These are phyloP conservation scores for Tineola bisselliella DNA, from an alignment of 2,888 invertebrate species.

Conservation along the genomic window DNA sequence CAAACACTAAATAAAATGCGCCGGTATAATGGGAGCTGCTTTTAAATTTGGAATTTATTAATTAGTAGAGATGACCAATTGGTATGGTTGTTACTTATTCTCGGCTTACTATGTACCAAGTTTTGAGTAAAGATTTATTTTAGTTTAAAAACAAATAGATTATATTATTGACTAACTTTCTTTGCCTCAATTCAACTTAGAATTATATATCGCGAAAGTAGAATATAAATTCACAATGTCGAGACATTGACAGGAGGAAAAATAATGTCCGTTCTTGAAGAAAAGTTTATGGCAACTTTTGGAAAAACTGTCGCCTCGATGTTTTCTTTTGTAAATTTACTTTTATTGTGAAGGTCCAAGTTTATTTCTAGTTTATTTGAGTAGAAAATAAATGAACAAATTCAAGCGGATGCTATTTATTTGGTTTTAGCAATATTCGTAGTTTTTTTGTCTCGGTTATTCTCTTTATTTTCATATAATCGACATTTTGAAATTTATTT, in stretches of 20 bases:
- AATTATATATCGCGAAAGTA: neutral
- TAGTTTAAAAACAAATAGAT: neutral
- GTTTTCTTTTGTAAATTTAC: slow-evolving; percentile 7
- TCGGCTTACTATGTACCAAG: too few relatives aligned
- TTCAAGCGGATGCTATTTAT: neutral
- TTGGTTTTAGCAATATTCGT: neutral
- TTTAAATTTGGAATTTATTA: too few relatives aligned
- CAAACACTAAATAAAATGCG: too few relatives aligned
- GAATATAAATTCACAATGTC: slow-evolving; percentile 10
- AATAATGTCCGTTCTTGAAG: neutral
- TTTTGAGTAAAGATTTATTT: too few relatives aligned
- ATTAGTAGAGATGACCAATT: too few relatives aligned
- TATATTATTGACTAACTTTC: neutral
- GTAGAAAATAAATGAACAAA: neutral
- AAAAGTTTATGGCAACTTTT: neutral
- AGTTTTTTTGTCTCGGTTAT: neutral
- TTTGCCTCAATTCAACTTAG: neutral
- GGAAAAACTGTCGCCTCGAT: slow-evolving; percentile 8
- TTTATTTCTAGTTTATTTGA: neutral
- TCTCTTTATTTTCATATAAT: too few relatives aligned
- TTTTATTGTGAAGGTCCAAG: neutral
- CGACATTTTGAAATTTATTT: too few relatives aligned
- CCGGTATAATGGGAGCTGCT: too few relatives aligned
- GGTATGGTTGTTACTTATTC: too few relatives aligned
- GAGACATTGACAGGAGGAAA: slow-evolving; percentile 9